Evolutionary conservation across 1,140 invertebrate species (phyloP).

Genomic region (Ptiloglossa arizonensis): DNA sequence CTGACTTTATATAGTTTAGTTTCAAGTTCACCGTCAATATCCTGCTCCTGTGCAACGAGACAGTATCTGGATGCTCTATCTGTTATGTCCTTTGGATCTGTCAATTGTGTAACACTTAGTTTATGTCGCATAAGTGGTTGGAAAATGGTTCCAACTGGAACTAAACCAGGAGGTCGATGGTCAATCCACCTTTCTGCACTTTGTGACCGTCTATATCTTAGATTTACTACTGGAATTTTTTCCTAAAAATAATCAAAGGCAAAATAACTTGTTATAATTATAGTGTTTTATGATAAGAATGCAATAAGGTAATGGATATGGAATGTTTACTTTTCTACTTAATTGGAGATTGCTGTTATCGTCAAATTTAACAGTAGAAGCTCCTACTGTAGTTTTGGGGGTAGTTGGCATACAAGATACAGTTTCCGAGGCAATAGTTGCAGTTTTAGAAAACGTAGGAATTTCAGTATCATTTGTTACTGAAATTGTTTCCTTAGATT

Average conservation of each 20-base stretch:
- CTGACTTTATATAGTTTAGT: slow-evolving; percentile 93
- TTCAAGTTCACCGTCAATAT: slow-evolving; percentile 94
- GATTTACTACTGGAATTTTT: slow-evolving; percentile 85
- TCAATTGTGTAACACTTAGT: slow-evolving; percentile 91
- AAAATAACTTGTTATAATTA: slow-evolving; percentile 23
- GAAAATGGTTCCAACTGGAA: slow-evolving; percentile 91
- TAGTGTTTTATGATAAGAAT: neutral
- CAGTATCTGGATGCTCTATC: slow-evolving; percentile 91
- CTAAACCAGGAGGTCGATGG: slow-evolving; percentile 89
- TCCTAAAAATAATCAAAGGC: slow-evolving; percentile 13
- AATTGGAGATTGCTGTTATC: neutral
- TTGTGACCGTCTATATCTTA: slow-evolving; percentile 88
- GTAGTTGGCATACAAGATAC: neutral
- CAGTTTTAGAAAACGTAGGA: neutral
- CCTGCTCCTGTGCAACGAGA: slow-evolving; percentile 94
- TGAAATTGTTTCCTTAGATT: slow-evolving; percentile 61
- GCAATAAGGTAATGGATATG: neutral
- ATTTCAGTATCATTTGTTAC: slow-evolving; percentile 47
- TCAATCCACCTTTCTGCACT: slow-evolving; percentile 94
- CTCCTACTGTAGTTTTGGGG: neutral
- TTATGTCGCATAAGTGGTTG: slow-evolving; percentile 90
- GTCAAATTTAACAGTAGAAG: neutral
- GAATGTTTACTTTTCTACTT: slow-evolving; percentile 20
- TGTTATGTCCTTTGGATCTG: slow-evolving; percentile 82
- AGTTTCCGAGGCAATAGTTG: neutral